Conservation (phyloP, 2,113 vertebrate species). For the Hippocampus comes region DNA sequence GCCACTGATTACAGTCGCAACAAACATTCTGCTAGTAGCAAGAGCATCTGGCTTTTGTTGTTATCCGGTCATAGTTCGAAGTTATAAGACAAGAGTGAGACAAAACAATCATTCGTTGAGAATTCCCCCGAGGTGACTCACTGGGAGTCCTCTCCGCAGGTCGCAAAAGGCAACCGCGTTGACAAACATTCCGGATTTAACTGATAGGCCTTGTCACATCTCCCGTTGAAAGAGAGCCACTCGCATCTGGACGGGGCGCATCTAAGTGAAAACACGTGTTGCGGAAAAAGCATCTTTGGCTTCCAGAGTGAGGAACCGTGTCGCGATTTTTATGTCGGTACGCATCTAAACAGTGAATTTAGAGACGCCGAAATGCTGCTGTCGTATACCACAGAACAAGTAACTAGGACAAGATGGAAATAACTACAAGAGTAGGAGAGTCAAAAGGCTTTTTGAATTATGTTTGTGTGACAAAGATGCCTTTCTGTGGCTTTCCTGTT, state of each 20-base stretch:
- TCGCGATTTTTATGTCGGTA: slow-evolving; percentile 44
- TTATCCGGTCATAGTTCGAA: neutral
- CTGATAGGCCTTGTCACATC: slow-evolving; percentile 48
- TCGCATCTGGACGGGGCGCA: slow-evolving; percentile 44
- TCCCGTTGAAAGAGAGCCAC: slow-evolving; percentile 43
- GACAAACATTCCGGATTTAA: slow-evolving; percentile 28
- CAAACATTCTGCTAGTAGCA: neutral
- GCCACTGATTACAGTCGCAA: slow-evolving; percentile 34
- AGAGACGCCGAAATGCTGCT: slow-evolving; percentile 4
- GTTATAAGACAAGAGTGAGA: slow-evolving; percentile 19
- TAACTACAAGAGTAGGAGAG: slow-evolving; percentile 13
- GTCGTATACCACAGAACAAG: neutral
- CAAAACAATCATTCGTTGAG: slow-evolving; percentile 18
- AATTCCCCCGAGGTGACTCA: slow-evolving; percentile 31
- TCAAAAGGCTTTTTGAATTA: neutral
- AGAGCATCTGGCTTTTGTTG: too few species aligned
- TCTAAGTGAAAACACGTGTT: slow-evolving; percentile 71
- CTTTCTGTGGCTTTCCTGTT: slow-evolving; percentile 36
- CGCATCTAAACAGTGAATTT: slow-evolving; percentile 18
- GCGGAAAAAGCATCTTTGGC: slow-evolving; percentile 32
- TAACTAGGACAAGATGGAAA: slow-evolving; percentile 6
- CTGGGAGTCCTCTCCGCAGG: slow-evolving; percentile 41
- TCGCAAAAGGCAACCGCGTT: slow-evolving; percentile 20
- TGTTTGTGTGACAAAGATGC: neutral
- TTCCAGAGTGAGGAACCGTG: slow-evolving; percentile 30